phyloP scores from a whole-genome alignment of 2,888 invertebrate genomes.

The Onthophagus sagittarius region DNA sequence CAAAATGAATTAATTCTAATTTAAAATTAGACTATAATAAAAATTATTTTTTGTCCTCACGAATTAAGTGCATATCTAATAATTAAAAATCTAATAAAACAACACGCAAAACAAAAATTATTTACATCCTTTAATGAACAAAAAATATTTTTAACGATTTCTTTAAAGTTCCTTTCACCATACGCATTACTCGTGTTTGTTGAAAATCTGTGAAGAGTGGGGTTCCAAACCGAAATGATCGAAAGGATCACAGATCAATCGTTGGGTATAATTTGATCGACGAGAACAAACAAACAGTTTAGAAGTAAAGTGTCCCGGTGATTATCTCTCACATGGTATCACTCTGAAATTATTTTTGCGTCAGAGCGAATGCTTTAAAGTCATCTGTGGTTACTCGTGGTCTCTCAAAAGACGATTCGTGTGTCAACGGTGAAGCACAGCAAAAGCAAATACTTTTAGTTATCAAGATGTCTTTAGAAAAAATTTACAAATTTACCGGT shows the following conservation, averaged over 20 bases:
- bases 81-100: no score
- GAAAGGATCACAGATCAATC: neutral
- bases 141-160: no score
- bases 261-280: neutral
- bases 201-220: neutral
- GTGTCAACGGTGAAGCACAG: neutral
- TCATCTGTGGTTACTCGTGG: neutral
- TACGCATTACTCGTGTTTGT: no score
- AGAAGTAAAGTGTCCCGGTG: neutral
- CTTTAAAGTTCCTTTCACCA: no score
- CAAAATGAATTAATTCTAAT: no score
- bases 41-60: no score
- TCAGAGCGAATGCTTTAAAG: neutral
- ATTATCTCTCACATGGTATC: neutral
- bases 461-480: constrained; percentile 9
- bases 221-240: neutral
- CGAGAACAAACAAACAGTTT: neutral
- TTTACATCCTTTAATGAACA: no score
- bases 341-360: neutral
- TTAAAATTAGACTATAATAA: no score
- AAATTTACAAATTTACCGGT: neutral
- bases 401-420: neutral
- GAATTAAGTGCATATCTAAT: no score
- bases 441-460: neutral
- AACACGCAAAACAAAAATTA: no score